phyloP scores from a whole-genome alignment of 2,888 invertebrate genomes.

The Auanema freiburgensis region DNA sequence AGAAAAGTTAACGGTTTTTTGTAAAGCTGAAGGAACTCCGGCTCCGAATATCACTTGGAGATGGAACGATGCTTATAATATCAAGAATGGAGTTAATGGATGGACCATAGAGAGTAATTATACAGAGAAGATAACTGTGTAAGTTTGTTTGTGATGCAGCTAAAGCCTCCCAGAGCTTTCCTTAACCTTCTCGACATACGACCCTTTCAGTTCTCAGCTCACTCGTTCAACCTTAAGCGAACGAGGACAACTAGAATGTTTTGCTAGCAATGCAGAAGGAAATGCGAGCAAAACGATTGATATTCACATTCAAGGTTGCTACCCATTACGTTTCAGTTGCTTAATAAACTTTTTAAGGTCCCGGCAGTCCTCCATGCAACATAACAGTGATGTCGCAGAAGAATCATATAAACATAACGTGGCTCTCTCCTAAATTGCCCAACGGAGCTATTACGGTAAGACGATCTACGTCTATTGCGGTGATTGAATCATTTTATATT shows the following conservation, averaged over 20 bases:
- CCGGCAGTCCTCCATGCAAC: slow-evolving; percentile 18
- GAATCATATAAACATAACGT: slow-evolving; percentile 40
- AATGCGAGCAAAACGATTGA: slow-evolving; percentile 19
- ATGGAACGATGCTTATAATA: slow-evolving; percentile 28
- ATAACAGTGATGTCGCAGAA: slow-evolving; percentile 26
- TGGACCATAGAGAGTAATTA: slow-evolving; percentile 26
- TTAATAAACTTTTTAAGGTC: slow-evolving; percentile 7
- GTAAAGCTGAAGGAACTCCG: slow-evolving; percentile 35
- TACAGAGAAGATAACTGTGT: slow-evolving; percentile 6
- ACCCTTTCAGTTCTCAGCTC: slow-evolving; percentile 26
- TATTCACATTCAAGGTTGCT: neutral
- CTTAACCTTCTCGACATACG: slow-evolving; percentile 7
- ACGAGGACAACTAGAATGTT: slow-evolving; percentile 27
- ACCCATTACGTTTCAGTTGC: neutral
- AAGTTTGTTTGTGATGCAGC: neutral
- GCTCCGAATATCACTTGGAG: slow-evolving; percentile 40
- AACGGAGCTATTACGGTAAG: slow-evolving; percentile 44
- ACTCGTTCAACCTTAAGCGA: slow-evolving; percentile 20
- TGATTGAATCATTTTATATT: no score
- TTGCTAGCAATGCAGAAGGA: slow-evolving; percentile 28
- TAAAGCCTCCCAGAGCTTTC: no score
- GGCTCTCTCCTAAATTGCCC: slow-evolving; percentile 32
- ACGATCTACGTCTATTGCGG: no score
- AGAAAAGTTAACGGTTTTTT: slow-evolving; percentile 26
- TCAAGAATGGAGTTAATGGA: slow-evolving; percentile 25